These are phyloP conservation scores for Cydia amplana DNA, from an alignment of 1,140 invertebrate genomes.

Conservation along the genomic window DNA sequence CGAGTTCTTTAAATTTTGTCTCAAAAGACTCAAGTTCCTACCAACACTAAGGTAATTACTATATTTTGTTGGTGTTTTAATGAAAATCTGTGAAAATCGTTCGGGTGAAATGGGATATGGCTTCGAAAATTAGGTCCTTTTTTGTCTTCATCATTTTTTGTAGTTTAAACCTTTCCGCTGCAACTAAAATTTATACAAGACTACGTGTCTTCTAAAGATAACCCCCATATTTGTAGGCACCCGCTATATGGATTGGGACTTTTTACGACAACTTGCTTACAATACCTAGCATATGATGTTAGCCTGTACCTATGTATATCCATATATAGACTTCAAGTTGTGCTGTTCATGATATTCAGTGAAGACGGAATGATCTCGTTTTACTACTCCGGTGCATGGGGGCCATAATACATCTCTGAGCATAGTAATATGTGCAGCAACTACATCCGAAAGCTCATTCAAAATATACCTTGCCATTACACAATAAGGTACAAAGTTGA, in stretches of 20 bases:
- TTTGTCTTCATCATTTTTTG: background rate
- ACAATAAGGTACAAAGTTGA: background rate
- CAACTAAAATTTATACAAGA: no score
- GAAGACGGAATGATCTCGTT: constrained; percentile 28
- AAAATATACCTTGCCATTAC: background rate
- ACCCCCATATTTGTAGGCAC: no score
- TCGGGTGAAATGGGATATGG: no score
- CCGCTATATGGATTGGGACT: background rate
- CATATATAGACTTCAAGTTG: background rate
- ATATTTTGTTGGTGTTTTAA: no score
- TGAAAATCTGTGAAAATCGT: no score
- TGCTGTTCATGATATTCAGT: constrained; percentile 27
- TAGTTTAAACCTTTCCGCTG: no score
- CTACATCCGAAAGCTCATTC: background rate
- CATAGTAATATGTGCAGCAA: background rate
- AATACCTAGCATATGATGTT: background rate
- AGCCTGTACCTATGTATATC: background rate
- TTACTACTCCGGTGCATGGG: constrained; percentile 21
- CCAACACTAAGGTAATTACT: no score
- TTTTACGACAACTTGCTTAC: background rate
- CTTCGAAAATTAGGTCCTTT: background rate
- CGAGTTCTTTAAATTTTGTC: no score
- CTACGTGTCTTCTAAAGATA: no score
- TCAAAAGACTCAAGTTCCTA: no score
- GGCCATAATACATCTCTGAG: background rate